Conservation (phyloP, 2,797 vertebrate genomes). For the Clarias laeviceps region DNA sequence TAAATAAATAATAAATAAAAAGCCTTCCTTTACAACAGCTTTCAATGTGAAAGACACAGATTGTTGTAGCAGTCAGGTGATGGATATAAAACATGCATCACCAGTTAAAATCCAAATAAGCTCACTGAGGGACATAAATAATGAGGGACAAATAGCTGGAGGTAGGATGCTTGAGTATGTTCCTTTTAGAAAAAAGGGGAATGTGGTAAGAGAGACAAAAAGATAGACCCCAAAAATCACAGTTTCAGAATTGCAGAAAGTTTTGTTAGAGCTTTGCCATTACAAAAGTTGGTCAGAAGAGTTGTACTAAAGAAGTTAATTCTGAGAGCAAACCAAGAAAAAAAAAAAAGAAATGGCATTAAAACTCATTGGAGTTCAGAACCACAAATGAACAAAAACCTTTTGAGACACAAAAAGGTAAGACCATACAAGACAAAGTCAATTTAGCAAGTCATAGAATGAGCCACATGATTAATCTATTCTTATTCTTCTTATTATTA, state of each 20-base stretch:
- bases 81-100: not conserved
- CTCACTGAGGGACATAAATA: not conserved
- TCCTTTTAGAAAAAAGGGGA: not conserved
- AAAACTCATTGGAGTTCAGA: not conserved
- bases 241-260: not conserved
- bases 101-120: not conserved
- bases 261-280: too few relatives aligned
- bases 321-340: not conserved
- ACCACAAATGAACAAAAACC: not conserved
- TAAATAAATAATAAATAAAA: too few relatives aligned
- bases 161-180: not conserved
- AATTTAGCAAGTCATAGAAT: not conserved
- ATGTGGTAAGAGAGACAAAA: not conserved
- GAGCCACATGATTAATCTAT: not conserved
- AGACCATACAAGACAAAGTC: not conserved
- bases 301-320: not conserved
- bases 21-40: not conserved
- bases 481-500: too few relatives aligned
- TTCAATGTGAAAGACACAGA: not conserved
- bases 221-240: not conserved
- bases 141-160: not conserved
- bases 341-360: not conserved
- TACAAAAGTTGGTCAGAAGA: not conserved
- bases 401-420: not conserved
- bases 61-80: not conserved